Evolutionary conservation across 2,113 vertebrate species (phyloP), one percentile per base, ranked within the genome.

Genomic region (Bufo gargarizans): DNA sequence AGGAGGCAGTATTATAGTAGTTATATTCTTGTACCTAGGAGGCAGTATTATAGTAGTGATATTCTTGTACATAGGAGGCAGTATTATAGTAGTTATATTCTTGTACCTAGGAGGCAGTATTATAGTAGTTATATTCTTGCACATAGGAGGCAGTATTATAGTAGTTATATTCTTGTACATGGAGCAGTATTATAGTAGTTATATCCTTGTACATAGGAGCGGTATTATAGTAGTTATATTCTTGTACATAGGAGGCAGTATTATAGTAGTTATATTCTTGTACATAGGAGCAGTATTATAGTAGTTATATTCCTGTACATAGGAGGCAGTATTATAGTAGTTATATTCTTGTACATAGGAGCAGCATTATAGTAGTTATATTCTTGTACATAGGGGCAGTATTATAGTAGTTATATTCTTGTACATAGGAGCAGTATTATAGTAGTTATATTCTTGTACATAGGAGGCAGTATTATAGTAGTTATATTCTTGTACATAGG

Each of bases 401-500:
- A 61, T 61, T 69, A 33, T 69, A 69, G 22, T 3, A 69, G 65
- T 69, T 33, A 22, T 69, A 33, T 33, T 61, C 59, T 19, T 61
- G 59, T 50, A 76, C 16, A 50, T 49, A 47, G 71, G 71, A 9
- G 16, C 59, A 17, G 59, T 69, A 17, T 69, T 69, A 76, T 50
- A 76, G 72, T 19, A 50, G 45, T 76, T 76, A 19, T 76, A 20
- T 76, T 76, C 72, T 76, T 74, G 43, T 74, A 74, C 13, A 74
- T 74, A 74, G 4, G 43, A 3, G 20, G 67, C 33, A 43, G 67
- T 71, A 43, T 71, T 71, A 71, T 71, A 71, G 67, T 22, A 69
- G 22, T 69, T 69, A 22, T 33, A 69, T 33, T 69, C 20, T 69
- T 69, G 22, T 69, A 74, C 14, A 74, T 74, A 74, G 33, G 71